phyloP scores from a whole-genome alignment of 1,140 invertebrate genomes.

The Neodiprion virginianus region DNA sequence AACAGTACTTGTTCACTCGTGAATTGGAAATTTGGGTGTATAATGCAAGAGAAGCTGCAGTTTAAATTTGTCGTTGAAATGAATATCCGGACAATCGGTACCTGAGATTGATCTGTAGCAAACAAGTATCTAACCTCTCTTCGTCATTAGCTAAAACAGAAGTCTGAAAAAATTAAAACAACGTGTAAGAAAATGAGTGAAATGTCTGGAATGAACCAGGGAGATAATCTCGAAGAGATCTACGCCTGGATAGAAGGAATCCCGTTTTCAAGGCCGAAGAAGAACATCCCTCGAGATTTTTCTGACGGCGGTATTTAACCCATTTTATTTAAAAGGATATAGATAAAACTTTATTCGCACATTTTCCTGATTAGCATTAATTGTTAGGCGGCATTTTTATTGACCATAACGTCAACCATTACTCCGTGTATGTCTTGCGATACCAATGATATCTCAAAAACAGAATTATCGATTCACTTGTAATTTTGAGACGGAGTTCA shows the following conservation, averaged over 20 bases:
- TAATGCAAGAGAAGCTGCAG: too few relatives aligned
- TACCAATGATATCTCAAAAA: not conserved
- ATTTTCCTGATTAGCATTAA: not conserved
- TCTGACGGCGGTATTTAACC: constrained; percentile 68
- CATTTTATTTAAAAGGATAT: constrained; percentile 1
- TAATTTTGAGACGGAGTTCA: too few relatives aligned
- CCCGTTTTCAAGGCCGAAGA: constrained; percentile 64
- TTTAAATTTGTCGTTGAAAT: too few relatives aligned
- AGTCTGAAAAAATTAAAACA: too few relatives aligned
- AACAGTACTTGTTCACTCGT: too few relatives aligned
- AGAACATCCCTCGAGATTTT: constrained; percentile 71
- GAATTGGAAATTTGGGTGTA: too few relatives aligned
- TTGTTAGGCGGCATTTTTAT: not conserved
- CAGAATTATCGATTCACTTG: not conserved
- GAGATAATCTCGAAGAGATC: constrained; percentile 42
- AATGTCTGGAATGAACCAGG: constrained; percentile 3
- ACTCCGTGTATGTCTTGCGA: not conserved
- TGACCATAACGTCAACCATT: not conserved
- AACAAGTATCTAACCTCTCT: too few relatives aligned
- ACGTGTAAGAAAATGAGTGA: too few relatives aligned
- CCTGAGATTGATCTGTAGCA: too few relatives aligned
- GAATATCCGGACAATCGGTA: too few relatives aligned
- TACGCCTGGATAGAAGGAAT: constrained; percentile 68
- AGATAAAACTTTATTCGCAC: not conserved
- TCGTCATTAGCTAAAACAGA: too few relatives aligned